Evolutionary conservation across 2,113 vertebrate genomes (phyloP), one percentile per base, ranked within the genome.

Genomic region (Jacana jacana): DNA sequence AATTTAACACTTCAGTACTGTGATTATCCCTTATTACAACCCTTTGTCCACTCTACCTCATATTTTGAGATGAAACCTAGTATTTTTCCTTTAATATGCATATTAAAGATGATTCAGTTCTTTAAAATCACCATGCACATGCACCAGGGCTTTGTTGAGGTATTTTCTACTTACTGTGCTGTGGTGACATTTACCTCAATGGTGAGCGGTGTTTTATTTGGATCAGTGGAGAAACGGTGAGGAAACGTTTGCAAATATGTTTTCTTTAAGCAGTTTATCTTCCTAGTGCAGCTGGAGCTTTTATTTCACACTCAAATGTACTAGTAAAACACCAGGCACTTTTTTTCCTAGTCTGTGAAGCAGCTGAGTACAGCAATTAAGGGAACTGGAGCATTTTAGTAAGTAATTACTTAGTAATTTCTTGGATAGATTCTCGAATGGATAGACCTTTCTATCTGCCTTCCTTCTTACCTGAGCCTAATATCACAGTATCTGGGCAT

Each of bases 231-330:
- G 6, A 54, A 95, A 91, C 1, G 1, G 16, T 63, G 44, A 91
- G 65, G 70, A 83, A 92, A 87, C 69, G 30, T 58, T 93, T 81
- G 23, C 57, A 85, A 88, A 66, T 84, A 57, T 20, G 33, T 91
- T 92, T 88, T 88, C 39, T 79, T 82, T 93, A 82, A 85, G 84
- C 37, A 89, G 40, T 95, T 97, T 94, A 94, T 97, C 94, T 94
- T 93, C 18, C 49, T 80, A 42, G 37, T 88, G 75, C 94, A 95
- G 95, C 73, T 93, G 91, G 40, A 77, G 54, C 11, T 85, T 91
- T 95, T 96, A 95, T 88, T 96, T 94, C 85, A 83, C 76, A 70
- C 75, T 94, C 46, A 94, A 69, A 77, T 80, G 70, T 35, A 51
- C 70, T 89, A 82, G 63, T 89, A 88, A 92, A 95, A 88, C 46